A percentile compares a stretch with the other conserved stretches of the same genome.
Evolutionary conservation across 2,113 vertebrate genomes (phyloP).

Genomic region (Coregonus clupeaformis): DNA sequence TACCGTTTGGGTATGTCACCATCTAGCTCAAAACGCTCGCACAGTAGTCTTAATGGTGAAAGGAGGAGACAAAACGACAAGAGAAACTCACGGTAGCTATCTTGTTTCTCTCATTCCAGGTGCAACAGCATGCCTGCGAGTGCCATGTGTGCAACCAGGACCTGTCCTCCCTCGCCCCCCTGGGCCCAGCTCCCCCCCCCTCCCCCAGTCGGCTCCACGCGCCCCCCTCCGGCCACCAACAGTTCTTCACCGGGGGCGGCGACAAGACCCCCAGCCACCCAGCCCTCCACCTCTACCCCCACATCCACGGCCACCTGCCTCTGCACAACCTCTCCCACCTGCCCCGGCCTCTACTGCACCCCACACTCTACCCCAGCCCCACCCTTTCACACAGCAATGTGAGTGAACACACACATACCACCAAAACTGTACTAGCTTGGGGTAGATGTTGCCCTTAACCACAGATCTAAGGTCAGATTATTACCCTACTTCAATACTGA

Average conservation of each 20-base stretch:
- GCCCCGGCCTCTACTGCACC: conserved; percentile 89
- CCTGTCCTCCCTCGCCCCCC: conserved; percentile 72
- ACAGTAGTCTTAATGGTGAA: not conserved
- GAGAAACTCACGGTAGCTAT: not conserved
- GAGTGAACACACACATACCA: conserved; percentile 62
- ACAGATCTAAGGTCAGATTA: too few species aligned
- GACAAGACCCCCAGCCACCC: conserved; percentile 88
- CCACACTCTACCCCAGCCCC: conserved; percentile 90
- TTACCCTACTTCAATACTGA: too few species aligned
- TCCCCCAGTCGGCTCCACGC: conserved; percentile 81
- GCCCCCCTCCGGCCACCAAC: conserved; percentile 69
- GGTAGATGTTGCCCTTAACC: not conserved
- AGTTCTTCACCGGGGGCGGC: conserved; percentile 90
- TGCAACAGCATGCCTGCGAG: conserved; percentile 88
- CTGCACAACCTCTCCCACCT: conserved; percentile 89
- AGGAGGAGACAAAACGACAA: not conserved
- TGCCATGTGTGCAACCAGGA: conserved; percentile 97
- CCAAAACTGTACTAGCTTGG: conserved; percentile 9
- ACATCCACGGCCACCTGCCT: conserved; percentile 96
- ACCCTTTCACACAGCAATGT: conserved; percentile 95
- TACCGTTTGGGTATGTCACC: too few species aligned
- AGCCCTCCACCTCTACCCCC: conserved; percentile 94
- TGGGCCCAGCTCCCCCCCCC: conserved; percentile 77
- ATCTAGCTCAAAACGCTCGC: too few species aligned
- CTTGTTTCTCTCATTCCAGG: conserved; percentile 61